Evolutionary conservation across 1,140 invertebrate genomes (phyloP).

Genomic region (Zaprionus inermis): DNA sequence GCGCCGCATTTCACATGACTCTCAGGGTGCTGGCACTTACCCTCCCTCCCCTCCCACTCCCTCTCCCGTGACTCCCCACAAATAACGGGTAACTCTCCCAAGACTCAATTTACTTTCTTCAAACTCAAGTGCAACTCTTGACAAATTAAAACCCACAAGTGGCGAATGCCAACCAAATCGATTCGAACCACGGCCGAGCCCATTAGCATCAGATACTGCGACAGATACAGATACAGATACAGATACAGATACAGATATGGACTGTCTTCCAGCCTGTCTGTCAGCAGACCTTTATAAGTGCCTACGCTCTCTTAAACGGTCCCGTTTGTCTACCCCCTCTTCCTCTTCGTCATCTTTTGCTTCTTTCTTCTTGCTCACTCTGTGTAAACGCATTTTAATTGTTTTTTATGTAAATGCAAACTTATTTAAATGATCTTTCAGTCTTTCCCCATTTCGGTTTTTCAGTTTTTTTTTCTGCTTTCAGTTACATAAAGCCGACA

Average conservation of each 20-base stretch:
- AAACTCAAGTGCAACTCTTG: constrained; percentile 76
- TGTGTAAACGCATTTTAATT: constrained; percentile 63
- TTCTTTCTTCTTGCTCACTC: constrained; percentile 35
- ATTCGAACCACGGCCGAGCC: constrained; percentile 31
- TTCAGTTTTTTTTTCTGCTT: constrained; percentile 30
- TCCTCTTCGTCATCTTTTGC: constrained; percentile 20
- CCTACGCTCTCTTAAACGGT: constrained; percentile 35
- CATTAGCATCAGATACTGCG: constrained; percentile 47
- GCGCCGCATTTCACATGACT: constrained; percentile 3
- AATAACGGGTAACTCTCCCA: constrained; percentile 16
- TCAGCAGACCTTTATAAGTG: constrained; percentile 68
- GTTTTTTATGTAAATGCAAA: constrained; percentile 77
- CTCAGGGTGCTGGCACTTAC: too few relatives aligned
- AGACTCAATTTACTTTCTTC: constrained; percentile 76
- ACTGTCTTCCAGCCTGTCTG: constrained; percentile 36
- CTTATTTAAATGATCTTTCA: constrained; percentile 64
- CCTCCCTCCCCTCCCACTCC: too few relatives aligned
- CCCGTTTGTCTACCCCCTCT: constrained; percentile 33
- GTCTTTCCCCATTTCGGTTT: constrained; percentile 23
- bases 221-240: constrained; percentile 47
- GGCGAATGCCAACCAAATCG: constrained; percentile 60
- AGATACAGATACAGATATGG: constrained; percentile 32
- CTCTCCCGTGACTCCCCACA: neutral
- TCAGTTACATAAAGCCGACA: constrained; percentile 70
- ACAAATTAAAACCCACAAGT: constrained; percentile 78